Evolutionary conservation across 1,140 invertebrate genomes (phyloP), one percentile per base, ranked within the genome.

Genomic region (Lordiphosa clarofinis): DNA sequence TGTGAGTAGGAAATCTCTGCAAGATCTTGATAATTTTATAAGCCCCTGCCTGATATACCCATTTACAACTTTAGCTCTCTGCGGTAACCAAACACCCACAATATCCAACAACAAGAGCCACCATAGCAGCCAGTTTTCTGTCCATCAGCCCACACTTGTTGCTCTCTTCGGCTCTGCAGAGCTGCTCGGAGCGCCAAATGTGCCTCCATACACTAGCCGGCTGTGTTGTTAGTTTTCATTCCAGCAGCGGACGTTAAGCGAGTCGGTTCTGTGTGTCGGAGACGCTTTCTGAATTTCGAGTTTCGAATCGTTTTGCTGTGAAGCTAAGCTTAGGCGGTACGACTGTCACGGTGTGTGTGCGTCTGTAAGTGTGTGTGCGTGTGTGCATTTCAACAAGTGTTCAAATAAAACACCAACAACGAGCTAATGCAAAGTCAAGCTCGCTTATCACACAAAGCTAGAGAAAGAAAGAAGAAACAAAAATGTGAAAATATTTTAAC

Each of bases 351-450:
- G 31, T 13, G 10, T 40, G 28, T 46, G 35, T 47, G 40, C 52
- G 24, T 56, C 39, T 36, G 39, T 54, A 42, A 57, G 54, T 39
- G 37, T 50, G 12, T 37, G 36, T 53, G 33, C 60, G 5, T 60
- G 37, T 61, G 39, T 61, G 42, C 36, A 42, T 54, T 60, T 59
- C 49, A 66, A 71, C 50, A 71, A 76, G 68, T 78, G 73, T 55
- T 60, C 43, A 66, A 40, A 36, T 52, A 57, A 59, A 69, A 24
- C 11, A 49, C 37, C 65, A 58, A 19, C 19, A 61, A 37, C 56
- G 36, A 38, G 33, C 57, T 35, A 37, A 40, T 11, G 24, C 19
- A 24, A 36, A 54, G 15, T 35, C 4, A 31, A 63, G 56, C 36
- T 60, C 9, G 37, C 15, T 24, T 56, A 35, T 68, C 73, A 78